Conservation (phyloP, 2,113 vertebrate species). For the Trichechus manatus region DNA sequence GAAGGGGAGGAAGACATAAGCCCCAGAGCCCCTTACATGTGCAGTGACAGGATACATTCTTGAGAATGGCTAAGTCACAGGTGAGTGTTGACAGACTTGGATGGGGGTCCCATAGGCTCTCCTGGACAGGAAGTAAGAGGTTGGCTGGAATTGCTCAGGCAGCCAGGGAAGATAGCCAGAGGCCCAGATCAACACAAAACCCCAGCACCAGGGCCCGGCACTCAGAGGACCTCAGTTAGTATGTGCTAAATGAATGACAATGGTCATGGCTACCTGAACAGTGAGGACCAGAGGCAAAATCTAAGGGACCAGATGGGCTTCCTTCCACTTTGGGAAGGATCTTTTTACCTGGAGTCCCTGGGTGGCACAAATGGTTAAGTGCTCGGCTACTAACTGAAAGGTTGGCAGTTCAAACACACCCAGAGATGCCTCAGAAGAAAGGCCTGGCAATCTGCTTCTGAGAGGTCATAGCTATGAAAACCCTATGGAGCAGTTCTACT, state of each 20-base stretch:
- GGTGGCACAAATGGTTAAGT: not conserved
- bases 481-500: not conserved
- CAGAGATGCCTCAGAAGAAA: not conserved
- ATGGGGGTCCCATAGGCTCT: not conserved
- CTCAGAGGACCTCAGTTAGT: not conserved
- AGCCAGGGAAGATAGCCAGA: too few species aligned
- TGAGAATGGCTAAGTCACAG: not conserved
- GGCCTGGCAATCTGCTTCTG: not conserved
- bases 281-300: not conserved
- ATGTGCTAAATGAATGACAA: not conserved
- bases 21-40: not conserved
- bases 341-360: not conserved
- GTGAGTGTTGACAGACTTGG: not conserved
- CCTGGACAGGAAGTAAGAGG: not conserved
- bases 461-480: not conserved
- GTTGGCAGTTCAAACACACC: not conserved
- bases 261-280: accelerated
- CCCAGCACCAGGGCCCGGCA: not conserved
- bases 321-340: not conserved
- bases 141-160: not conserved
- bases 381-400: not conserved
- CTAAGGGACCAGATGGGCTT: not conserved
- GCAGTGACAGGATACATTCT: not conserved
- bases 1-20: accelerated
- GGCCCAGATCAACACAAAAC: accelerated